Base-by-base conservation (phyloP, 2,888 invertebrate species). In the Nephrotoma appendiculata region DNA sequence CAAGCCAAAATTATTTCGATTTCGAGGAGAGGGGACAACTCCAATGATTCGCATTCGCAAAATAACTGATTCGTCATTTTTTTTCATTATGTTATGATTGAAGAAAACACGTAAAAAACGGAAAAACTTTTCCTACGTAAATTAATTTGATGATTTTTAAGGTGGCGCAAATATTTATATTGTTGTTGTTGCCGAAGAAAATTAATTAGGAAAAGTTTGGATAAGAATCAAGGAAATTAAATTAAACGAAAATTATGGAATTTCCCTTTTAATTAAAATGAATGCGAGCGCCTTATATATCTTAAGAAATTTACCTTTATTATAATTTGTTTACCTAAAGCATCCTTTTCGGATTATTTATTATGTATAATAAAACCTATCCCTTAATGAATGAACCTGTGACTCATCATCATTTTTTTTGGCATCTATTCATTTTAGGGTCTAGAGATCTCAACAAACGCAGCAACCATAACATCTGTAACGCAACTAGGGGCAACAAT, bases 361-460 rank as follows among this genome's bases (percentile, higher is more conserved):
- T 3, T 52, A 52, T 52, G n/a, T 52, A 57, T 9, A 71, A 52
- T 15, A 52, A 71, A 71, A 71, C 6, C 71, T 31, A 71, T 31
- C 71, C 71, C 71, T 31, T 84, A 84, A 42, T 42, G 15, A 15
- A 1, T 12, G 6, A 83, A 83, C 11, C 0, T 15, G 42, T 84
- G 42, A 84, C 43, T 84, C 42, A 41, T 42, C 43, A 84, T 84
- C 2, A 44, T 57, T 2, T 86, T 87, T 87, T 83, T 86, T 31
- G 1, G 31, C 31, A 2, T 31, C 57, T 43, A 84, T 86, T 87
- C 7, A 9, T 87, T 87, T 3, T 41, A 88, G 88, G 88, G 88
- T 87, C 86, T 88, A 87, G 88, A 88, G 86, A 88, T 88, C 86
- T 87, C 88, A 86, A 87, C 88, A 86, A 71, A 71, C 71, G 87